Evolutionary conservation across 2,797 vertebrate species (phyloP).

Genomic region (Sphenopsis melanotis): DNA sequence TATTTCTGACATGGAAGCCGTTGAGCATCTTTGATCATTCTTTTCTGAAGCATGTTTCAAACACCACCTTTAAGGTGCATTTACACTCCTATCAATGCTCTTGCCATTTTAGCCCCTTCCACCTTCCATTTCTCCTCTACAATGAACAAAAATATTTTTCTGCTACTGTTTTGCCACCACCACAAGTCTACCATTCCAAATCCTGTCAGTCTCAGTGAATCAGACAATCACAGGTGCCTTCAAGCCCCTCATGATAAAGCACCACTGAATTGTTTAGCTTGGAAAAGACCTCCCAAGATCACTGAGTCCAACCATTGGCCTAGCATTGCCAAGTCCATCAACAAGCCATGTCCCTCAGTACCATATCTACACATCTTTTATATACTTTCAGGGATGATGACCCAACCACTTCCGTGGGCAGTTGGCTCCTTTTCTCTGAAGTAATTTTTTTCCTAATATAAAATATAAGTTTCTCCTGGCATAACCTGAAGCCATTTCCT

Average conservation of each 20-base stretch:
- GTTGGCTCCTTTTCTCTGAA: background rate
- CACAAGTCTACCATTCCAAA: background rate
- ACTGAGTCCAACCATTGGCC: background rate
- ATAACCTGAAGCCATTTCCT: background rate
- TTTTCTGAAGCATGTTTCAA: background rate
- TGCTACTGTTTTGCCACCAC: background rate
- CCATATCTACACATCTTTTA: background rate
- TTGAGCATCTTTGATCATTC: background rate
- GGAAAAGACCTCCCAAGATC: background rate
- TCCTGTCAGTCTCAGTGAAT: background rate
- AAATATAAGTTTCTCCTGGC: background rate
- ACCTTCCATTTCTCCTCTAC: background rate
- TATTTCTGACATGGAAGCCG: conserved; percentile 12
- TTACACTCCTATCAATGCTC: background rate
- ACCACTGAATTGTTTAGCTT: background rate
- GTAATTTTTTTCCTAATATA: background rate
- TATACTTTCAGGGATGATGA: background rate
- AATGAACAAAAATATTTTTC: background rate
- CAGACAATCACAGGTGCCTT: background rate
- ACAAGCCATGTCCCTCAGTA: background rate
- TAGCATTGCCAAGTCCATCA: background rate
- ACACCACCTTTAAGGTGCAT: background rate
- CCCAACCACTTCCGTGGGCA: background rate
- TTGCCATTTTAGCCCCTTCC: background rate
- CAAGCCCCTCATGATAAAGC: background rate